phyloP scores from a whole-genome alignment of 1,140 invertebrate genomes.

The Protaetia brevitarsis region DNA sequence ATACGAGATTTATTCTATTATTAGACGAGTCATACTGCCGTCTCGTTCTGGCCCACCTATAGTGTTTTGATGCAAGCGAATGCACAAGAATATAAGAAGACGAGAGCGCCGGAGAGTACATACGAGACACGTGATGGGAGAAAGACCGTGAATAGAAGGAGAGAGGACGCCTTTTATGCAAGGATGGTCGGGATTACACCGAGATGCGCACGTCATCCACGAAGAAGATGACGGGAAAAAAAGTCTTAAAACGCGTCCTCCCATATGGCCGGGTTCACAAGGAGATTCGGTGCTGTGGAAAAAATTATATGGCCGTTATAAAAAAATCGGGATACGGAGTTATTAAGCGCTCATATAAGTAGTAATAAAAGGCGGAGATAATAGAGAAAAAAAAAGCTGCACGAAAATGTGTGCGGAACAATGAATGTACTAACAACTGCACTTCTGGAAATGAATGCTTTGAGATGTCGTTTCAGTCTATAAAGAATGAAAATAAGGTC shows the following conservation, averaged over 20 bases:
- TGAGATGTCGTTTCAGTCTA: too few species aligned
- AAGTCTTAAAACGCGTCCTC: not conserved
- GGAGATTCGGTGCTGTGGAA: not conserved
- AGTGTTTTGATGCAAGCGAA: not conserved
- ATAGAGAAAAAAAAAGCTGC: not conserved
- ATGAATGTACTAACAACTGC: too few species aligned
- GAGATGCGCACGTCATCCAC: not conserved
- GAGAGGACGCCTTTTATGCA: not conserved
- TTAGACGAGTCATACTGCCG: not conserved
- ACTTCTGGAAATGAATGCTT: too few species aligned
- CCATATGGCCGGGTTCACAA: not conserved
- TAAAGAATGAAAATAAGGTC: too few species aligned
- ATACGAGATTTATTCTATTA: constrained; percentile 20
- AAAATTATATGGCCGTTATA: not conserved
- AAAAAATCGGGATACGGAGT: constrained; percentile 1
- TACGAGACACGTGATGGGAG: too few species aligned
- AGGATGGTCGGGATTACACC: constrained; percentile 2
- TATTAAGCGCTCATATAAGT: not conserved
- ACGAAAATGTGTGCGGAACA: not conserved
- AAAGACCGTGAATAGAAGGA: not conserved
- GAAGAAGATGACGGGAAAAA: not conserved
- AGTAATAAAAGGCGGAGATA: not conserved
- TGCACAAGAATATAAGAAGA: constrained; percentile 9
- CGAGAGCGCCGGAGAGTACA: too few species aligned
- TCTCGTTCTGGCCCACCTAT: not conserved